Base-by-base conservation (phyloP, 2,113 vertebrate species). In the Passer domesticus region DNA sequence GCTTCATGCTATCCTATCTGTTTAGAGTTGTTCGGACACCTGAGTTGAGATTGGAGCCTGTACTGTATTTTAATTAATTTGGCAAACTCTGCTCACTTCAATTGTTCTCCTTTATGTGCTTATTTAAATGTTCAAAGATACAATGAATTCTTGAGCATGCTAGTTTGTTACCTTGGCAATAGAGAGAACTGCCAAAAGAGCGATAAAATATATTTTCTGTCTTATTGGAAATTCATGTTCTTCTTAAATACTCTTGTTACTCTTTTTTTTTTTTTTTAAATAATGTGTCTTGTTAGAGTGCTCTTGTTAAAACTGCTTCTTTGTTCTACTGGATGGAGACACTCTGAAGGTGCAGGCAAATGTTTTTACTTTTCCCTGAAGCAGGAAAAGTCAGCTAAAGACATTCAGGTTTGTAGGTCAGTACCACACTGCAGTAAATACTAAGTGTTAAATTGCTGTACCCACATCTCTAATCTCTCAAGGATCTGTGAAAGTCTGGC, bases 141-240 rank as follows among this genome's bases (percentile, higher is more conserved):
- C 49, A 76, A 22, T 43, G 94, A 77, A 46, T 83, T 81, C 53
- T 89, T 74, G 15, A 77, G 63, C 66, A 35, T 89, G 53, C 52
- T 92, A 9, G 70, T 93, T 94, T 85, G 92, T 97, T 97, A 76
- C 96, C 95, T 78, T 96, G 96, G 89, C 89, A 91, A 94, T 96
- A 67, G 58, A 79, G n/a, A 46, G 47, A 11, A 39, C 89, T 95
- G 91, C 92, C 87, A 92, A 63, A 74, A 83, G 41, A 63, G 10
- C 74, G 83, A n/a, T 68, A 78, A 81, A 89, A 72, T 49, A 0
- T 33, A 90, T 80, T 87, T 83, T 24, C 70, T 74, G 28, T 69
- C 68, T 41, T 35, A 43, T 1, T 92, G 82, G 50, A 69, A 75
- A 56, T 9, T 3, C 41, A 56, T 89, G 44, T 87, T 83, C 15